These are phyloP conservation scores for Onchidella celtica DNA, from an alignment of 2,888 invertebrate genomes.

Conservation along the genomic window DNA sequence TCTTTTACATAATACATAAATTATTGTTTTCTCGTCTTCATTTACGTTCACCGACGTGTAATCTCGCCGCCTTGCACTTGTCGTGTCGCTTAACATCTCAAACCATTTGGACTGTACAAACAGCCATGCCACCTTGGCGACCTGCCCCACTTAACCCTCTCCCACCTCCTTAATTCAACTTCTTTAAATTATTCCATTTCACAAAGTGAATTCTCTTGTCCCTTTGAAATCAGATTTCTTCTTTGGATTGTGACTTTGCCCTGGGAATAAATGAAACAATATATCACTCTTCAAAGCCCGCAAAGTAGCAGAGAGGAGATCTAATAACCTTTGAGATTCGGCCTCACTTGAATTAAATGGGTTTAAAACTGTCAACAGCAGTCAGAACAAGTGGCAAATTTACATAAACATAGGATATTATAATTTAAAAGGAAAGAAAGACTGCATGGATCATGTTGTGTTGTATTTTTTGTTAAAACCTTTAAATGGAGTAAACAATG, in stretches of 20 bases:
- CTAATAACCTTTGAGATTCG: background rate
- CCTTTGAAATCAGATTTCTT: conserved; percentile 24
- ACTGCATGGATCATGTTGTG: too few relatives aligned
- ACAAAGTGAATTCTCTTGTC: background rate
- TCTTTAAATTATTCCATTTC: background rate
- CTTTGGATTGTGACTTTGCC: conserved; percentile 28
- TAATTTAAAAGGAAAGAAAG: too few relatives aligned
- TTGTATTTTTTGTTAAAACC: too few relatives aligned
- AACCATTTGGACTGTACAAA: too few relatives aligned
- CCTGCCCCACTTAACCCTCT: background rate
- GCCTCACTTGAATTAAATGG: conserved; percentile 21
- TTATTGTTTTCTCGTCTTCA: too few relatives aligned
- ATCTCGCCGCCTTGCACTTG: too few relatives aligned
- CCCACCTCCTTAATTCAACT: background rate
- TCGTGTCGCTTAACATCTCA: too few relatives aligned
- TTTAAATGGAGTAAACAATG: too few relatives aligned
- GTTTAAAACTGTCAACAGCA: conserved; percentile 33
- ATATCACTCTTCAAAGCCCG: conserved; percentile 24
- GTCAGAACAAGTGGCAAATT: conserved; percentile 9
- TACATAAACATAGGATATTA: conserved; percentile 2
- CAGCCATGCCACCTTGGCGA: too few relatives aligned
- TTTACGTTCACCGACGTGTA: too few relatives aligned
- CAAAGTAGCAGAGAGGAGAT: background rate
- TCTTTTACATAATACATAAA: too few relatives aligned
- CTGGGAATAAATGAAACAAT: conserved; percentile 17